Conservation (phyloP, 2,113 vertebrate species). For the Peromyscus maniculatus region DNA sequence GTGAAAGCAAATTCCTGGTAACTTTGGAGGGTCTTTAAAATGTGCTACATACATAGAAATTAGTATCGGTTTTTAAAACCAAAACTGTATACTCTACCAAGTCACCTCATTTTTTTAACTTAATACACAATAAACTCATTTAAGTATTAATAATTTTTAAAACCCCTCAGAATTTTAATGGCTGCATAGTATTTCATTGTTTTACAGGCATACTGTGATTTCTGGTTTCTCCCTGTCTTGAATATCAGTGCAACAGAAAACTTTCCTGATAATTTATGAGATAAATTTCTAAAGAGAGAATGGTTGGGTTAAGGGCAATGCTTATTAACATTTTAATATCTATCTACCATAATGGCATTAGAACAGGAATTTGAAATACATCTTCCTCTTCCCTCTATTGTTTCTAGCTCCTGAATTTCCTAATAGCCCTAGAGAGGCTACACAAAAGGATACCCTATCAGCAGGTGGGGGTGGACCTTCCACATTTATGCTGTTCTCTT, state of each 20-base stretch:
- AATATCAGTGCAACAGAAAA: not conserved
- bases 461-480: not conserved
- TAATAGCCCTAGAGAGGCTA: not conserved
- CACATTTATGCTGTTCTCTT: not conserved
- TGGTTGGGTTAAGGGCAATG: not conserved
- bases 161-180: conserved; percentile 49
- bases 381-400: not conserved
- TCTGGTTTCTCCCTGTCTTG: not conserved
- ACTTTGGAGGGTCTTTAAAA: not conserved
- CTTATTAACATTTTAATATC: not conserved
- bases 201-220: not conserved
- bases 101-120: conserved; percentile 45
- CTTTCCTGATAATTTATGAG: not conserved
- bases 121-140: conserved; percentile 2
- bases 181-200: conserved; percentile 45
- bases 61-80: not conserved
- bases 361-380: not conserved
- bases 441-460: not conserved
- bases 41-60: not conserved
- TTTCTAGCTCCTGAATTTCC: conserved; percentile 36
- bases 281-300: conserved; percentile 3
- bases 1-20: not conserved
- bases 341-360: not conserved
- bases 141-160: conserved; percentile 9
- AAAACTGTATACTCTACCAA: not conserved